Evolutionary conservation across 2,797 vertebrate genomes (phyloP), one percentile per base, ranked within the genome.

Genomic region (Lemur catta): DNA sequence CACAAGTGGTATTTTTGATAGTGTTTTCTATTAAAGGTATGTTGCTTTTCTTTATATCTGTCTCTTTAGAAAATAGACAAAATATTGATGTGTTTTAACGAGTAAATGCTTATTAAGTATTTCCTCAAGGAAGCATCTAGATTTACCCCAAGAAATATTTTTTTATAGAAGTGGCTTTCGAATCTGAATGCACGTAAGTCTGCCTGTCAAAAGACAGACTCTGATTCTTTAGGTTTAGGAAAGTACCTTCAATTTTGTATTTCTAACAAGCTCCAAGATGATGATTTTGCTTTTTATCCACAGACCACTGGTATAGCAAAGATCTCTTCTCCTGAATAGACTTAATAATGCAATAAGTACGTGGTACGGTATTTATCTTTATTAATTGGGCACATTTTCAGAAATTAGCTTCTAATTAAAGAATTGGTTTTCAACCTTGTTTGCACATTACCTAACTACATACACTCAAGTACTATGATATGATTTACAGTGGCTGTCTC

Each of bases 301-400:
- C 0, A 5, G 10, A n/a, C 6, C n/a, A n/a, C 26, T 30, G 20
- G 1, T 3, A 3, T 4, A 41, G 3, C 11, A 80, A 33, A 12
- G 0, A 7, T 20, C 50, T 69, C 22, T 30, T 30, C 33, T 24
- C 26, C 65, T 80, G 13, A 41, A 5, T 13, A 50, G 46, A 46
- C 0, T 26, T 43, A 18, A 38, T 1, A 14, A 13, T n/a, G 14
- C 7, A 61, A 7, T 35, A 24, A 30, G 14, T 38, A 33, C 10
- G 3, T 59, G 5, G 6, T 4, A 1, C 35, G 30, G 26, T 57
- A 20, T 6, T 26, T 38, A 52, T 57, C 24, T 6, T 26, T 38
- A 46, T 8, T 22, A 57, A 20, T 7, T 30, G 43, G 43, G 35
- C 26, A n/a, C 17, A 17, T 84, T 74, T 84, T 92, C 33, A 71